phyloP scores from a whole-genome alignment of 2,113 vertebrate genomes.

The Dicaeum eximium region DNA sequence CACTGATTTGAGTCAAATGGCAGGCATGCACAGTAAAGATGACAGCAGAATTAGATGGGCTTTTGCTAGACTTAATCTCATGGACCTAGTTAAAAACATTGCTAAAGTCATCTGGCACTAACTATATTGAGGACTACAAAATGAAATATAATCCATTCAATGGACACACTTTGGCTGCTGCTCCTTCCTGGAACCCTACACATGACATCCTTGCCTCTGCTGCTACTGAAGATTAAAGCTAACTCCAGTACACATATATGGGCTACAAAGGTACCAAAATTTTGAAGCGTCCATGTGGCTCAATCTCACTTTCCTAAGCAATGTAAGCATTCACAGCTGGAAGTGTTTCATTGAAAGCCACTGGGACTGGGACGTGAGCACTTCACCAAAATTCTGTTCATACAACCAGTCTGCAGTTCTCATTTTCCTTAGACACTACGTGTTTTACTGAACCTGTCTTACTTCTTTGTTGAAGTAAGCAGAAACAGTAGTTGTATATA shows the following conservation, averaged over 20 bases:
- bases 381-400: background rate
- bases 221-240: background rate
- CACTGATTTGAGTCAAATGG: background rate
- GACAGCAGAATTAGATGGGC: background rate
- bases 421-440: background rate
- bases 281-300: background rate
- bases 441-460: background rate
- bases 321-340: background rate
- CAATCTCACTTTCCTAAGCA: background rate
- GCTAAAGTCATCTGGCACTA: background rate
- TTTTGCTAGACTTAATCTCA: background rate
- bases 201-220: background rate
- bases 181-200: background rate
- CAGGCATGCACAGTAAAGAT: background rate
- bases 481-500: background rate
- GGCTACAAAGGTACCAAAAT: background rate
- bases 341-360: background rate
- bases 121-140: background rate
- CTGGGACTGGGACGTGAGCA: background rate
- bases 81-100: background rate
- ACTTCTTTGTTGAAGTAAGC: background rate
- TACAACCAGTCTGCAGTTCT: background rate
- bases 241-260: rapidly evolving
- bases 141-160: background rate
- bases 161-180: background rate